Evolutionary conservation across 2,113 vertebrate species (phyloP), one percentile per base, ranked within the genome.

Genomic region (Elaphurus davidianus): DNA sequence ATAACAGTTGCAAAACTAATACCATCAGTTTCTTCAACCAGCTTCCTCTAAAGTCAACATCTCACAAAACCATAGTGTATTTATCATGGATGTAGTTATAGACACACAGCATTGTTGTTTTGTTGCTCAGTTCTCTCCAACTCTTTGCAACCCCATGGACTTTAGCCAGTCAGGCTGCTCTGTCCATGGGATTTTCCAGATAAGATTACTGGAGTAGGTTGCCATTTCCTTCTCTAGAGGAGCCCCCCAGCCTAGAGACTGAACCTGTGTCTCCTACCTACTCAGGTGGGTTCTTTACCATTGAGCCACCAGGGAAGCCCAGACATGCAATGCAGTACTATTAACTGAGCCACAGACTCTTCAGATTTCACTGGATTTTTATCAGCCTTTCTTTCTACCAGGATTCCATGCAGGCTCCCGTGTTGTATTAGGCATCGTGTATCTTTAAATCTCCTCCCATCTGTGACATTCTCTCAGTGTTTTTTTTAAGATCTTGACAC

Each of bases 81-180:
- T 43, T 23, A 4, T n/a, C 30, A 10, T 1, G 5, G 5, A 8
- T 19, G 7, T 17, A 12, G 7, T 7, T 1, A 25, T 10, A 16
- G 28, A 64, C 19, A 23, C 67, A 40, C 21, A 13, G 12, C 1
- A 2, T 71, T 40, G 30, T 71, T 36, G 19, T 23, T 23, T 71
- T 40, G n/a, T 6, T 10, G 0, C 19, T 40, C 67, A 40, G 19
- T 71, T 71, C n/a, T 40, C 10, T 71, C 67, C 19, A 71, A 23
- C 19, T 71, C n/a, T 71, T 71, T 40, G 10, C 10, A 71, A 71
- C n/a, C n/a, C 67, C 19, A 36, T 12, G 67, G n/a, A 40, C 19
- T 71, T 71, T 40, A 71, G n/a, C 67, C n/a, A 40, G 67, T 40
- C n/a, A 40, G 67, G 64, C 64, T n/a, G 33, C 33, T 19, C 16